Evolutionary conservation across 92 coral and sea anemone species (phyloP).

Genomic region (Parazoanthus atlanticus): DNA sequence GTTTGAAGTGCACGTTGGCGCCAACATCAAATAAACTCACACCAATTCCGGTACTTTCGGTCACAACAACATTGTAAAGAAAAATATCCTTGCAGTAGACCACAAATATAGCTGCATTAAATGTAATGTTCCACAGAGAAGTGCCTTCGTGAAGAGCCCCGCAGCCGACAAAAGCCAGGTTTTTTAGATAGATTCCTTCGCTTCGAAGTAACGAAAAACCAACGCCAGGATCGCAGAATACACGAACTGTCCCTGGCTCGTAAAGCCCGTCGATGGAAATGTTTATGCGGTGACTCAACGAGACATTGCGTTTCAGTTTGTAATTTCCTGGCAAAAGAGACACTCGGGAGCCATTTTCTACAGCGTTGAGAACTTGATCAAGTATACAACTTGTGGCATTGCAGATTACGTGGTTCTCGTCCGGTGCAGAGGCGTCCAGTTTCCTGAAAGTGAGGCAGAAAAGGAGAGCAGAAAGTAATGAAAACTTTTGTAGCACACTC

Average conservation of each 20-base stretch:
- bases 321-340: constrained; percentile 44
- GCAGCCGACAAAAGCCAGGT: constrained; percentile 41
- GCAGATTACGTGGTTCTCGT: not conserved
- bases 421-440: not conserved
- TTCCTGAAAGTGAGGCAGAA: not conserved
- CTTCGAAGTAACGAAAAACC: constrained; percentile 52
- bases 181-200: constrained; percentile 22
- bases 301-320: constrained; percentile 34
- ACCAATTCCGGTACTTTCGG: constrained; percentile 52
- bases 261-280: constrained; percentile 39
- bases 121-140: constrained; percentile 56
- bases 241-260: not conserved
- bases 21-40: constrained; percentile 62
- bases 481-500: not conserved
- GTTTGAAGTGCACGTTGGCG: constrained; percentile 35
- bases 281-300: constrained; percentile 26
- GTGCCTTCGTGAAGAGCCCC: constrained; percentile 53
- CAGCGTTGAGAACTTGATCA: not conserved
- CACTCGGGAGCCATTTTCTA: not conserved
- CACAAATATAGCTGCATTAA: constrained; percentile 46
- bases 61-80: constrained; percentile 37
- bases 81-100: constrained; percentile 56
- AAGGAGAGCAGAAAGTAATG: not conserved
- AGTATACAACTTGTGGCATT: not conserved
- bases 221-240: constrained; percentile 34